phyloP scores from a whole-genome alignment of 1,140 invertebrate genomes.

The Lamellibrachia luymesi region DNA sequence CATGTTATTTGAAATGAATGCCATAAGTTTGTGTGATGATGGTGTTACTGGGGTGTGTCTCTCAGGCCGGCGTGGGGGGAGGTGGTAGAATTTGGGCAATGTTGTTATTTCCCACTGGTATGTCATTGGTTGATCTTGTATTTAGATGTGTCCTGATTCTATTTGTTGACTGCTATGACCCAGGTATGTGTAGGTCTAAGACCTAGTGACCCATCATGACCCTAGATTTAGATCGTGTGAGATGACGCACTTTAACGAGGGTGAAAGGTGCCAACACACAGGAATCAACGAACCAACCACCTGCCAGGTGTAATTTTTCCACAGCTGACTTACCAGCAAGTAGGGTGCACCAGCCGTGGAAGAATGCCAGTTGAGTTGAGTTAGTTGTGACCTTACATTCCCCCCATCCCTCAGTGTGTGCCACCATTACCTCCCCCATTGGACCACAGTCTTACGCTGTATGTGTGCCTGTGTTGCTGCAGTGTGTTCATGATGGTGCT shows the following conservation, averaged over 20 bases:
- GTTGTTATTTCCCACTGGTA: too few species aligned
- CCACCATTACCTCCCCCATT: neutral
- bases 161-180: neutral
- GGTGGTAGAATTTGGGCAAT: too few species aligned
- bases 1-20: too few species aligned
- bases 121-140: too few species aligned
- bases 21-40: too few species aligned
- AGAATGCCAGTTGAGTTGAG: neutral
- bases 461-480: neutral
- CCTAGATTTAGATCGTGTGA: neutral
- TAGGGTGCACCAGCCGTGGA: neutral
- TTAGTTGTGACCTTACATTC: neutral
- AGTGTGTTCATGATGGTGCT: neutral
- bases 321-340: neutral
- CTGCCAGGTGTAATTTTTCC: too few species aligned
- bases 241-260: neutral
- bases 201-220: neutral
- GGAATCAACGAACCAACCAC: too few species aligned
- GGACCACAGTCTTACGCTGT: neutral
- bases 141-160: too few species aligned
- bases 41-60: too few species aligned
- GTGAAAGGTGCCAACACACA: neutral
- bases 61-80: too few species aligned
- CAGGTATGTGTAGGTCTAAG: neutral
- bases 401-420: neutral